Conservation (phyloP, 2,888 invertebrate species). For the Pemphredon lugubris region DNA sequence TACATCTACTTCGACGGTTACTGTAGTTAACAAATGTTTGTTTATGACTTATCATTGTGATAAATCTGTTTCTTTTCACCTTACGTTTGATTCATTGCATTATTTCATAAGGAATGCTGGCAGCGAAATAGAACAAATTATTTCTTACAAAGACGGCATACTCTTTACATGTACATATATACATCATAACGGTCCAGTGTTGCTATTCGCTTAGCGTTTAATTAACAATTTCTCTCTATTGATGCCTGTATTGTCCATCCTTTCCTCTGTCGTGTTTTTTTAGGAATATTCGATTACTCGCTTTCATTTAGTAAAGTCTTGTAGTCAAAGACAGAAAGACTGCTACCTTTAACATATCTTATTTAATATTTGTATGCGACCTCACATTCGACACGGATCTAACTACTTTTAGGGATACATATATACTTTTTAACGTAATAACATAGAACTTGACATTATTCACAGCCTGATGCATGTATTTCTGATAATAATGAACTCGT, state of each 20-base stretch:
- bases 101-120: conserved; percentile 21
- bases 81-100: conserved; percentile 14
- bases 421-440: conserved; percentile 22
- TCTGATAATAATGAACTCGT: neutral
- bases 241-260: conserved; percentile 52
- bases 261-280: conserved; percentile 14
- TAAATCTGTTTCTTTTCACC: conserved; percentile 21
- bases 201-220: conserved; percentile 33
- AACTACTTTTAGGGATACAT: conserved; percentile 6
- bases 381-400: neutral
- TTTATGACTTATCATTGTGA: conserved; percentile 40
- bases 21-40: conserved; percentile 23
- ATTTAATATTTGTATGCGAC: conserved; percentile 27
- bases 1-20: conserved; percentile 20
- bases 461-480: conserved; percentile 3
- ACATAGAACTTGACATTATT: conserved; percentile 29
- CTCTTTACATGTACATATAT: conserved; percentile 49
- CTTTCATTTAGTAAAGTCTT: conserved; percentile 3
- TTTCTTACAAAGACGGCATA: conserved; percentile 39
- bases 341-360: conserved; percentile 16
- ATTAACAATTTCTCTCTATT: conserved; percentile 14
- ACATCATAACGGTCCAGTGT: conserved; percentile 31
- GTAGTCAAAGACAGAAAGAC: conserved; percentile 24
- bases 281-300: conserved; percentile 6
- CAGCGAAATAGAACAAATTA: conserved; percentile 30